These are phyloP conservation scores for Sebastes fasciatus DNA, from an alignment of 2,113 vertebrate species.

Conservation along the genomic window DNA sequence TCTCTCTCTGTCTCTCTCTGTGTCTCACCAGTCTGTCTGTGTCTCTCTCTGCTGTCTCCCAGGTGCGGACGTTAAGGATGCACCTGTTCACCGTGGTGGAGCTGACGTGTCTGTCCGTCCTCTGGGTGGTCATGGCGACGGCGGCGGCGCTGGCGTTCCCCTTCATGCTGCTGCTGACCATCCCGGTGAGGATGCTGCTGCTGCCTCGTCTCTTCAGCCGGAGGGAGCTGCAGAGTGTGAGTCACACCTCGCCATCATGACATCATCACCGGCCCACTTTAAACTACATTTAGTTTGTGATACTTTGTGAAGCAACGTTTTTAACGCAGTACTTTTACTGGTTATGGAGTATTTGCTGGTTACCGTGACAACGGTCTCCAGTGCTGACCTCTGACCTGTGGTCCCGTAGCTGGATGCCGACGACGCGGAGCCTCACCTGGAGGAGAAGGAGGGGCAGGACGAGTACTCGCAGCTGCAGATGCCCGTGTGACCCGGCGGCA, in stretches of 20 bases:
- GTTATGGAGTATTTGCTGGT: no score
- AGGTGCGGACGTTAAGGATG: slow-evolving; percentile 94
- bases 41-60: slow-evolving; percentile 22
- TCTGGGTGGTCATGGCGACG: slow-evolving; percentile 96
- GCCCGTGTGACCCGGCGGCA: slow-evolving; percentile 87
- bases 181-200: slow-evolving; percentile 92
- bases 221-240: slow-evolving; percentile 94
- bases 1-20: no score
- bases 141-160: slow-evolving; percentile 93
- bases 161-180: slow-evolving; percentile 94
- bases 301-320: no score
- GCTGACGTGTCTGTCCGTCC: slow-evolving; percentile 89
- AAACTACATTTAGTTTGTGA: no score
- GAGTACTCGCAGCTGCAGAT: slow-evolving; percentile 96
- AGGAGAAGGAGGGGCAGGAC: slow-evolving; percentile 91
- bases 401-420: slow-evolving; percentile 89
- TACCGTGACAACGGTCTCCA: neutral
- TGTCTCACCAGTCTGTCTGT: neutral
- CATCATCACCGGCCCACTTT: neutral
- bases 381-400: slow-evolving; percentile 28
- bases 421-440: slow-evolving; percentile 89
- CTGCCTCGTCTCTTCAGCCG: slow-evolving; percentile 90
- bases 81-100: slow-evolving; percentile 92
- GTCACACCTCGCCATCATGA: slow-evolving; percentile 50
- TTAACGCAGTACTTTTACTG: no score